Base-by-base conservation (phyloP, 2,888 invertebrate genomes). In the Rhaphigaster nebulosa region DNA sequence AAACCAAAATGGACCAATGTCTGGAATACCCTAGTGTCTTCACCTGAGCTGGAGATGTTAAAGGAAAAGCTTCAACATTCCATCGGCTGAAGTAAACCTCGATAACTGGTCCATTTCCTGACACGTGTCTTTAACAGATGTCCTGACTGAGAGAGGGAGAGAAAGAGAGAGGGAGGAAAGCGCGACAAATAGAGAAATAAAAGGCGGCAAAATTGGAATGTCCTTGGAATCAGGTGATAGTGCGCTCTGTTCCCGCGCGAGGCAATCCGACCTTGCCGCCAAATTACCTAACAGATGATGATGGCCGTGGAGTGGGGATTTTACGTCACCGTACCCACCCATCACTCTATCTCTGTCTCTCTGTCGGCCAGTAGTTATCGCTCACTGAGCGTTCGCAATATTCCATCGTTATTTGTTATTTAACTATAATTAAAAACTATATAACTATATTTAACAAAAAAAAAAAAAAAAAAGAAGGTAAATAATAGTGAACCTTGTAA, bases 221-320 rank as follows among this genome's bases (percentile, higher is more conserved):
- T 38, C 70, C 70, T 76, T 76, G 70, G 8, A 23, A 76, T 76
- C 70, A 76, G 70, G 70, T 76, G 70, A 76, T 76, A 38, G 70
- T 76, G n/a, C 65, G 60, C 60, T 60, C n/a, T 60, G 29, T 65
- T 76, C 70, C 70, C 70, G 70, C 70, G 70, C 70, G 70, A 6
- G 70, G 70, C 34, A 76, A 38, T 18, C 29, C 38, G 70, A 76
- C 70, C 70, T 76, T 76, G 70, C 70, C 70, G 70, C 70, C 70
- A 76, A 76, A 76, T 76, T 76, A 76, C 70, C 70, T 76, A 76
- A 76, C 70, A 76, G 70, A 76, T 76, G 70, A 76, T 76, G 70
- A 76, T 76, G 70, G 70, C 70, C 70, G 70, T 76, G 70, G 34
- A 76, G 70, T 20, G 65, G 65, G 65, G 65, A 60, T 29, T 2